phyloP scores from a whole-genome alignment of 2,797 vertebrate genomes.

The Bufotes viridis region DNA sequence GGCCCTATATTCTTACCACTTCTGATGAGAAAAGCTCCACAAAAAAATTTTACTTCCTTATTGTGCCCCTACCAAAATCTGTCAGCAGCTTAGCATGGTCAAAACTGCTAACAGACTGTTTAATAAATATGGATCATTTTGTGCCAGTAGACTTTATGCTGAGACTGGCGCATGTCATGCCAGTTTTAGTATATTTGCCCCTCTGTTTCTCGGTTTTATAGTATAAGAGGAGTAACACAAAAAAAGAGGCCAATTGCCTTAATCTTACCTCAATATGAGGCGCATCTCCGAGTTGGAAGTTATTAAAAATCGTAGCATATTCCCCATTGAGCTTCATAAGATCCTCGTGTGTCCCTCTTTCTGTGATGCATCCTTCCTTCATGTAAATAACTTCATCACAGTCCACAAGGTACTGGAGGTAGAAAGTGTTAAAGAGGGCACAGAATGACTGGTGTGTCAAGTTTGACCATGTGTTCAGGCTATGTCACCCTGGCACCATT shows the following conservation, averaged over 20 bases:
- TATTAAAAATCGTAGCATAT: slow-evolving; percentile 92
- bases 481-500: background rate
- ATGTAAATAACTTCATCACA: slow-evolving; percentile 93
- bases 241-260: background rate
- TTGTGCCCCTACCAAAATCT: too few relatives aligned
- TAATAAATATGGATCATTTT: too few relatives aligned
- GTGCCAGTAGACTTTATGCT: too few relatives aligned
- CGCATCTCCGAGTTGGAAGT: slow-evolving; percentile 87
- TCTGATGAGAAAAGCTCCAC: too few relatives aligned
- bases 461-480: background rate
- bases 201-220: background rate
- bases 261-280: slow-evolving; percentile 83
- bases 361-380: slow-evolving; percentile 88
- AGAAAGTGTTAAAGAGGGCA: slow-evolving; percentile 55
- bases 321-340: slow-evolving; percentile 89
- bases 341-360: slow-evolving; percentile 88
- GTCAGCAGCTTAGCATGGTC: background rate
- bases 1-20: too few relatives aligned
- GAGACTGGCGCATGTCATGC: too few relatives aligned
- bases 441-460: slow-evolving; percentile 15
- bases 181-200: too few relatives aligned
- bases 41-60: too few relatives aligned
- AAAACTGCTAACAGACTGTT: too few relatives aligned
- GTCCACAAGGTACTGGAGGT: slow-evolving; percentile 86
- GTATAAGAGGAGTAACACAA: background rate